Conservation (phyloP, 1,140 invertebrate genomes). For the Drosophila jambulina region DNA sequence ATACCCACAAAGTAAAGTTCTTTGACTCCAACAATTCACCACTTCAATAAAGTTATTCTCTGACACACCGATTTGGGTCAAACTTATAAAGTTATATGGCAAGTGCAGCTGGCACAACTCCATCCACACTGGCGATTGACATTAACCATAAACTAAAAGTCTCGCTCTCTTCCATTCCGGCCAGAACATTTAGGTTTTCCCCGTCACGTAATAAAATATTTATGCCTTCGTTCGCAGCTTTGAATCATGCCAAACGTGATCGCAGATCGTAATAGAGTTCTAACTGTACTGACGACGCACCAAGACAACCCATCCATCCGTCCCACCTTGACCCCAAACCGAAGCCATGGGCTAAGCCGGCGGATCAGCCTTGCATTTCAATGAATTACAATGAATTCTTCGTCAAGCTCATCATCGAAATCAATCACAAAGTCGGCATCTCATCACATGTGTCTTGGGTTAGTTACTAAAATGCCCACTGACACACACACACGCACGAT, state of each 20-base stretch:
- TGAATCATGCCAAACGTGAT: slow-evolving; percentile 64
- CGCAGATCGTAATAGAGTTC: slow-evolving; percentile 55
- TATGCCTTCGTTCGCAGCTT: slow-evolving; percentile 40
- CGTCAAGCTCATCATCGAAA: slow-evolving; percentile 49
- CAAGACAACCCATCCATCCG: slow-evolving; percentile 30
- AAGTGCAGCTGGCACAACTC: slow-evolving; percentile 32
- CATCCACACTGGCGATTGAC: slow-evolving; percentile 13
- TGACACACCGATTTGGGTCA: slow-evolving; percentile 32
- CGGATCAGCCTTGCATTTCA: slow-evolving; percentile 60
- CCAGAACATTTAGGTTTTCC: slow-evolving; percentile 22
- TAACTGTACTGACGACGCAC: slow-evolving; percentile 65
- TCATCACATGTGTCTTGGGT: slow-evolving; percentile 53
- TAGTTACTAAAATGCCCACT: slow-evolving; percentile 45
- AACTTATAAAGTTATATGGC: slow-evolving; percentile 45
- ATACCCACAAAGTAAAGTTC: neutral
- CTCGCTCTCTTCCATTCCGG: slow-evolving; percentile 6
- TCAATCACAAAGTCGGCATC: slow-evolving; percentile 72
- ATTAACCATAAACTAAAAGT: slow-evolving; percentile 40
- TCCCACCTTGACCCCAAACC: slow-evolving; percentile 63
- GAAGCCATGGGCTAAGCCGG: slow-evolving; percentile 14
- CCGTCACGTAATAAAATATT: slow-evolving; percentile 67
- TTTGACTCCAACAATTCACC: neutral
- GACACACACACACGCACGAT: slow-evolving; percentile 24
- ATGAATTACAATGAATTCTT: slow-evolving; percentile 44
- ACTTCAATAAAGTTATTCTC: slow-evolving; percentile 29